Evolutionary conservation across 2,797 vertebrate genomes (phyloP).

Genomic region (Manis crassicaudata): DNA sequence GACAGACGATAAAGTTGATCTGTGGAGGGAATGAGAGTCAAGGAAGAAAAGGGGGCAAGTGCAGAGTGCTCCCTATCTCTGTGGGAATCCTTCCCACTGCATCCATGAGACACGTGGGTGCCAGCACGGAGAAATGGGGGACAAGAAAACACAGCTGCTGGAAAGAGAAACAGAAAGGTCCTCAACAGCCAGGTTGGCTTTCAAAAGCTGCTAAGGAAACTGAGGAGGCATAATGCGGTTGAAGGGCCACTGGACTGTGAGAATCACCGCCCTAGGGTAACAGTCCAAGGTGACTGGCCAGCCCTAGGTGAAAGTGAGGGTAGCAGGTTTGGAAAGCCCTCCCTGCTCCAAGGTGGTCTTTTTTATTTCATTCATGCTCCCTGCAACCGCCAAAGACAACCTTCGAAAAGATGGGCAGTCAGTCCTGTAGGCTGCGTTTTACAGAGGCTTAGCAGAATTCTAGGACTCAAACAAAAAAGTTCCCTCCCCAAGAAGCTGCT

Average conservation of each 20-base stretch:
- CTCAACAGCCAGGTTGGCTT: background rate
- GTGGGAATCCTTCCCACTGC: background rate
- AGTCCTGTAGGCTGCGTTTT: background rate
- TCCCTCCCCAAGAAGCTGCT: background rate
- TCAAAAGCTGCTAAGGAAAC: background rate
- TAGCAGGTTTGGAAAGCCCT: background rate
- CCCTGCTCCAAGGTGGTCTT: background rate
- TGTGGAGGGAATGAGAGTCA: background rate
- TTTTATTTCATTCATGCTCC: background rate
- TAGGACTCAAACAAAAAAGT: background rate
- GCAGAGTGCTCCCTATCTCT: background rate
- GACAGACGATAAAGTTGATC: background rate
- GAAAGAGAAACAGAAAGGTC: background rate
- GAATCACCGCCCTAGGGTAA: background rate
- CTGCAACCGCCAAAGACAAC: background rate
- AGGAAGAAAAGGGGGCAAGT: background rate
- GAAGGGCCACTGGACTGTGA: accelerated
- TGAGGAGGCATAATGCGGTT: background rate
- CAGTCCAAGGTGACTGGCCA: background rate
- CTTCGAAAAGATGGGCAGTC: background rate
- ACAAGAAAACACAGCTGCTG: background rate
- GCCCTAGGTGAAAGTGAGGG: background rate
- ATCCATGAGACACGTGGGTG: no score
- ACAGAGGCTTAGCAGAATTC: background rate
- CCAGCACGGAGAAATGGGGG: background rate